Base-by-base conservation (phyloP, 2,797 vertebrate genomes). In the Aeoliscus strigatus region DNA sequence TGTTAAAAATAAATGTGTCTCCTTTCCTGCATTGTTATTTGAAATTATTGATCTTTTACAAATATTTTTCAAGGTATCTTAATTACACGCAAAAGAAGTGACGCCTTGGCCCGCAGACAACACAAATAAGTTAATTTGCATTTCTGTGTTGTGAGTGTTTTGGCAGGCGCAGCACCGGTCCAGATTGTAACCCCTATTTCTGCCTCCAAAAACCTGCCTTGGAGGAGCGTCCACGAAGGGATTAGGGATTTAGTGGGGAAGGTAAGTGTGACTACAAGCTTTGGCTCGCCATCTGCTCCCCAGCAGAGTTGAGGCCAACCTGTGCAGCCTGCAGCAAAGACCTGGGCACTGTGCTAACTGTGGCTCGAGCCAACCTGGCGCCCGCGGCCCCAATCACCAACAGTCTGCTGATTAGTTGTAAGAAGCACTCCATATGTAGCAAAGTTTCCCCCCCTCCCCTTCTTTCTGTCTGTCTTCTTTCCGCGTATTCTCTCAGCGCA, bases 241-340 rank as follows among this genome's bases (percentile, higher is more conserved):
- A 98, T 98, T 98, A 96, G 94, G 94, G 96, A 94, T 98, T 98
- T 98, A 97, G 93, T 91, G 93, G 93, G 92, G 93, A 98, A 98
- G 94, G 96, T 98, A 98, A 98, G 96, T 98, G 96, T 98, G 94
- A 97, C 94, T 97, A 96, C 92, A 94, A 97, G 95, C 94, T 93
- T 95, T 98, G 94, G 95, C 94, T 96, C 75, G 82, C 96, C 95
- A 98, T 98, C 96, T 98, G 96, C 94, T 98, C 93, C 93, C 93
- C 93, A 91, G 91, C 95, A 92, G 93, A 94, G 93, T 86, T 86
- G 87, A 92, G 96, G 93, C 96, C 94, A 98, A 97, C 94, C 93
- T 96, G 94, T 93, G 88, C 94, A 90, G 94, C 96, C 94, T 94
- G 91, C 91, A 95, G 94, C 94, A 95, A 87, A 93, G 94, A 96